Evolutionary conservation across 2,888 invertebrate species (phyloP).

Genomic region (Laothoe populi): DNA sequence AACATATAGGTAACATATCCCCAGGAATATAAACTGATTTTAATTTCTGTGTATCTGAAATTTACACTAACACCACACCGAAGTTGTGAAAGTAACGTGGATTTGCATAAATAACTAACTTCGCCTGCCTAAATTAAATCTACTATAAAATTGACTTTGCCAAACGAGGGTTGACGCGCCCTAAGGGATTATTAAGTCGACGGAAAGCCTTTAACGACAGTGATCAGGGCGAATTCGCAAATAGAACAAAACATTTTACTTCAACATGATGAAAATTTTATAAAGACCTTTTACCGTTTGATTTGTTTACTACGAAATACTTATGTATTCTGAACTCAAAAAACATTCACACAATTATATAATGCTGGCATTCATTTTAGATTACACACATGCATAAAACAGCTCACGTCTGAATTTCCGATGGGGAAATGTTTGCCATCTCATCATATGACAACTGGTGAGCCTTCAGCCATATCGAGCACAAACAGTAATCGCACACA

Average conservation of each 20-base stretch:
- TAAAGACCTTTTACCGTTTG: background rate
- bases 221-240: slow-evolving; percentile 13
- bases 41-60: background rate
- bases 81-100: slow-evolving; percentile 1
- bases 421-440: too few species aligned
- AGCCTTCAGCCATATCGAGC: too few species aligned
- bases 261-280: background rate
- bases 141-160: slow-evolving; percentile 24
- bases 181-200: slow-evolving; percentile 23
- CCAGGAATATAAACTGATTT: background rate
- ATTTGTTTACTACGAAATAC: background rate
- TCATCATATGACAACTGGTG: too few species aligned
- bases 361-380: too few species aligned
- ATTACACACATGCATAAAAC: too few species aligned
- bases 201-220: slow-evolving; percentile 24
- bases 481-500: too few species aligned
- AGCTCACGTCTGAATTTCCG: too few species aligned
- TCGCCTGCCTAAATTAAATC: slow-evolving; percentile 20
- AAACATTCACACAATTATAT: too few species aligned
- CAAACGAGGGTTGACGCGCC: slow-evolving; percentile 26
- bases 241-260: slow-evolving; percentile 6
- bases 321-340: background rate
- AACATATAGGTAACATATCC: background rate
- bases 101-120: slow-evolving; percentile 24
- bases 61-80: background rate